Conservation (phyloP, 2,888 invertebrate species). For the Lycocerus yunnanus region DNA sequence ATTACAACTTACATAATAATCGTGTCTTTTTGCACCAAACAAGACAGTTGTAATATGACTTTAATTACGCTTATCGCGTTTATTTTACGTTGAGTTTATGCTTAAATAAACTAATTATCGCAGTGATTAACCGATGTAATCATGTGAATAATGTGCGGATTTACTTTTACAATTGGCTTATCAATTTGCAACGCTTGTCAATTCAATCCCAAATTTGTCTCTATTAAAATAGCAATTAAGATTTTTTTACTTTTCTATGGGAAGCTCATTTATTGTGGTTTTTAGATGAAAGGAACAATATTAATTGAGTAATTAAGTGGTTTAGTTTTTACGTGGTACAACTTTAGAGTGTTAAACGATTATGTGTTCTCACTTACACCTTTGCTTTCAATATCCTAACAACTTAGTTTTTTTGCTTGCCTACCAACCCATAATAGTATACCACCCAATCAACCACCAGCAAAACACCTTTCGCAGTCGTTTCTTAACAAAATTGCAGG, state of each 20-base stretch:
- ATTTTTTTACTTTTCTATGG: neutral
- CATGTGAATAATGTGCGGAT: constrained; percentile 12
- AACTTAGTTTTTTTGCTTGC: neutral
- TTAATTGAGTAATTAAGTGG: neutral
- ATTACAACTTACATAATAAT: constrained; percentile 1
- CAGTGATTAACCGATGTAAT: constrained; percentile 10
- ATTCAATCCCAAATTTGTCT: neutral
- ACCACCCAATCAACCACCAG: neutral
- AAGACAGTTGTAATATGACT: neutral
- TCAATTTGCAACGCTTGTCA: constrained; percentile 10
- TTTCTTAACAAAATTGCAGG: neutral
- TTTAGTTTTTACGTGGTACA: neutral
- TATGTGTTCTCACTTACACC: neutral
- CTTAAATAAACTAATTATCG: constrained; percentile 17
- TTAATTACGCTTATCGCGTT: constrained; percentile 4
- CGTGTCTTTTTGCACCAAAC: neutral
- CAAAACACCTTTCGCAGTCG: neutral
- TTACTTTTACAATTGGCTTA: constrained; percentile 2
- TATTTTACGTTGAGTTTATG: constrained; percentile 2
- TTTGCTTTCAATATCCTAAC: neutral
- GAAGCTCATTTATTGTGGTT: neutral
- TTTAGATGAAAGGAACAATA: neutral
- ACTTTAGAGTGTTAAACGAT: neutral
- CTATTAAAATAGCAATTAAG: neutral
- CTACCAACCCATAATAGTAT: neutral